These are phyloP conservation scores for Caenorhabditis latens DNA, from an alignment of 1,140 invertebrate genomes.

Conservation along the genomic window DNA sequence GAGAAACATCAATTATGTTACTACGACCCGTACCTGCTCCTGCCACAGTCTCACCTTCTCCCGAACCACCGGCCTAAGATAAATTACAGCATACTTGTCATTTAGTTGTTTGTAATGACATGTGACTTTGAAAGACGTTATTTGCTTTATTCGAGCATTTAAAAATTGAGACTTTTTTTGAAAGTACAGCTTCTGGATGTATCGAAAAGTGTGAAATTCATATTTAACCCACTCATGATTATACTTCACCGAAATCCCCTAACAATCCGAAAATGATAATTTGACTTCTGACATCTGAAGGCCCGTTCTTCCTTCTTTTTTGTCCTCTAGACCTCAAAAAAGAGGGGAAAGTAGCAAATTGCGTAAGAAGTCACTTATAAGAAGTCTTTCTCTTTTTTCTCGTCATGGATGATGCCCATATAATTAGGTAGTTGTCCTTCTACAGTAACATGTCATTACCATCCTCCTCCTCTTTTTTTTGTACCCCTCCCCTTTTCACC, in stretches of 20 bases:
- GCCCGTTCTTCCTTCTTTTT: neutral
- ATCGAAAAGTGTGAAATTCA: too few relatives aligned
- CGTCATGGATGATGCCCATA: neutral
- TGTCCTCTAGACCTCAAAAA: neutral
- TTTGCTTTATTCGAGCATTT: too few relatives aligned
- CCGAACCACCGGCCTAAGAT: neutral
- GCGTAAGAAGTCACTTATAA: slow-evolving; percentile 38
- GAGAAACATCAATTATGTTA: neutral
- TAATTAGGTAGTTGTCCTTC: slow-evolving; percentile 47
- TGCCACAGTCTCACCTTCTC: neutral
- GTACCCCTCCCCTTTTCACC: neutral
- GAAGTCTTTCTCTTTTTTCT: neutral
- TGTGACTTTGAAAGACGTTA: too few relatives aligned
- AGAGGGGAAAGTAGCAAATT: slow-evolving; percentile 39
- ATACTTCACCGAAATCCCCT: too few relatives aligned
- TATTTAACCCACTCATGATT: too few relatives aligned
- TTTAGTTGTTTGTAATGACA: too few relatives aligned
- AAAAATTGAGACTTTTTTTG: too few relatives aligned
- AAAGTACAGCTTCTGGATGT: too few relatives aligned
- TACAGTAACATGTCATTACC: slow-evolving; percentile 53
- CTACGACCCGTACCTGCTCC: neutral
- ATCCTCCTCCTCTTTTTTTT: neutral
- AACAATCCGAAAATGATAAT: too few relatives aligned
- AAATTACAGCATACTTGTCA: too few relatives aligned
- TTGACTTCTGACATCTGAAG: too few relatives aligned